A percentile compares a stretch with the other conserved stretches of the same genome.
These are phyloP conservation scores for Calosoma granatense DNA, from an alignment of 1,140 invertebrate species.

Conservation along the genomic window DNA sequence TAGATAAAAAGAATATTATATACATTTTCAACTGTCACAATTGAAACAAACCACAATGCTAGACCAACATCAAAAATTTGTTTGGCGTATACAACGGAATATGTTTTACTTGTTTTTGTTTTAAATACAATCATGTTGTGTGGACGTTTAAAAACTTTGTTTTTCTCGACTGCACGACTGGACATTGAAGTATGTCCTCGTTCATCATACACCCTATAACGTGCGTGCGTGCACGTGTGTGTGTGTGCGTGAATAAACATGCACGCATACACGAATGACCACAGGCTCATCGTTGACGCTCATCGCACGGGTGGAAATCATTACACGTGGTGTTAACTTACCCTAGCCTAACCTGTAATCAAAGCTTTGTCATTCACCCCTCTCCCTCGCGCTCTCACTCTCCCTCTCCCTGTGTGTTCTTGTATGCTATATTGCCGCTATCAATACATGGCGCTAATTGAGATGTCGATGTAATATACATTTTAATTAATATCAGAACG, in stretches of 20 bases:
- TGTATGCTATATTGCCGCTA: not conserved
- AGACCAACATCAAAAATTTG: too few species aligned
- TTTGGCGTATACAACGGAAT: too few species aligned
- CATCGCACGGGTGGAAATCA: not conserved
- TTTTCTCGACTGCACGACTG: not conserved
- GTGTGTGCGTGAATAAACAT: not conserved
- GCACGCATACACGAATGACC: not conserved
- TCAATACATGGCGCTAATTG: slow-evolving; percentile 2
- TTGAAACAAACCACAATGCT: too few species aligned
- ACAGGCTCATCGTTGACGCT: not conserved
- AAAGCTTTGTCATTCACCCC: slow-evolving; percentile 5
- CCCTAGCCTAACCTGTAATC: not conserved
- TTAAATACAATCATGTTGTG: too few species aligned
- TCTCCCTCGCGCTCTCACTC: too few species aligned
- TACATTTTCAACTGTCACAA: too few species aligned
- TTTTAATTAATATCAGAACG: slow-evolving; percentile 2
- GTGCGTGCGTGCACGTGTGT: not conserved
- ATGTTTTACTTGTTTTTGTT: too few species aligned
- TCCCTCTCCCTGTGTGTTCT: not conserved
- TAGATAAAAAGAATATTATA: too few species aligned
- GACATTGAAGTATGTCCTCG: not conserved
- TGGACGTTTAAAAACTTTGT: not conserved
- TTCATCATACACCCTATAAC: not conserved
- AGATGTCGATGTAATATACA: slow-evolving; percentile 4
- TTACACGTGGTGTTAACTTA: not conserved